A percentile compares a stretch with the other conserved stretches of the same genome.
These are phyloP conservation scores for Cossypha dichroa DNA, from an alignment of 2,797 vertebrate species.

Conservation along the genomic window DNA sequence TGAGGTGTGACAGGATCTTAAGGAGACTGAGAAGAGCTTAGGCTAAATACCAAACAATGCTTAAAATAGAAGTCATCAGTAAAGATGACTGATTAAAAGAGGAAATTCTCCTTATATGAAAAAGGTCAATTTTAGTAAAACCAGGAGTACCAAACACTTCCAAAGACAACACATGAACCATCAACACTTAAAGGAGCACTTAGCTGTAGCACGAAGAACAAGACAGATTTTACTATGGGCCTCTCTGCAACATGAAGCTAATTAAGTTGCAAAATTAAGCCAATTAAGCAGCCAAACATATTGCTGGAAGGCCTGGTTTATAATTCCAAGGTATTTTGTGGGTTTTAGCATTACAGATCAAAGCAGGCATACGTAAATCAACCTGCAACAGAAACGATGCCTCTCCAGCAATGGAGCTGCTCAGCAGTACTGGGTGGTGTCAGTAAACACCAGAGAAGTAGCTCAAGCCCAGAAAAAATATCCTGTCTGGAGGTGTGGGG, in stretches of 20 bases:
- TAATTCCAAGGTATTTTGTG: not conserved
- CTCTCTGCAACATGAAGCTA: not conserved
- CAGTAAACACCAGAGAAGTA: not conserved
- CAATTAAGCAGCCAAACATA: constrained; percentile 1
- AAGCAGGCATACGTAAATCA: not conserved
- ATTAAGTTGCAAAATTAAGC: constrained; percentile 7
- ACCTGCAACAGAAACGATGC: not conserved
- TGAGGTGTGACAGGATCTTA: accelerated
- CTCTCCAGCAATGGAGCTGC: not conserved
- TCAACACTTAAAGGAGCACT: not conserved
- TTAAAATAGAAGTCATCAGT: not conserved
- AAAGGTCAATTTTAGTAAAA: not conserved
- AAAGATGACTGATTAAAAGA: not conserved
- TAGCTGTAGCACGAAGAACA: not conserved
- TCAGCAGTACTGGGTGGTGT: not conserved
- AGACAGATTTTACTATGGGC: not conserved
- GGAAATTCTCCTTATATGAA: not conserved
- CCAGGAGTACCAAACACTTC: not conserved
- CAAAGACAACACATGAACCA: not conserved
- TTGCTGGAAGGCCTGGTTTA: not conserved
- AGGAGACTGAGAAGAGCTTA: not conserved
- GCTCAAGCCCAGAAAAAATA: not conserved
- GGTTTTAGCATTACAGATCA: not conserved
- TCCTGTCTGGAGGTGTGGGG: not conserved
- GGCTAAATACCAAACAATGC: not conserved